Conservation (phyloP, 1,140 invertebrate genomes). For the Drosophila mojavensis region DNA sequence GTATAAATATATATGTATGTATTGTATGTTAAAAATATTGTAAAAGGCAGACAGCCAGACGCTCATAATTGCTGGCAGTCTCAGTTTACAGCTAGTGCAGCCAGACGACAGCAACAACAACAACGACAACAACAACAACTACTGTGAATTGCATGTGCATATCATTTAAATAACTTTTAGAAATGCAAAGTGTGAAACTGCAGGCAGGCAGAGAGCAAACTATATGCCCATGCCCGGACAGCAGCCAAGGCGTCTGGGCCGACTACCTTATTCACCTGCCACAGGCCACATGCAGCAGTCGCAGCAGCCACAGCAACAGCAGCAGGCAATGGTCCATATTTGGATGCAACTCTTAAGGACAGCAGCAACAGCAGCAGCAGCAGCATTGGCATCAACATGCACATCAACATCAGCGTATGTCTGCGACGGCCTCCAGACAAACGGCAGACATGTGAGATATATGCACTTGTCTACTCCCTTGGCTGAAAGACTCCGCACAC, state of each 20-base stretch:
- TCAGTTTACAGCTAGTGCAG: conserved; percentile 73
- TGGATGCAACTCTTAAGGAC: conserved; percentile 65
- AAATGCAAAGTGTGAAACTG: conserved; percentile 76
- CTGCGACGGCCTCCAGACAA: conserved; percentile 77
- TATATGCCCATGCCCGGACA: conserved; percentile 39
- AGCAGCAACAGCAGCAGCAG: conserved; percentile 40
- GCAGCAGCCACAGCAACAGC: background rate
- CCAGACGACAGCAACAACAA: conserved; percentile 50
- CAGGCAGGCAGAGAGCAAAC: conserved; percentile 35
- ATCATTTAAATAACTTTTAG: conserved; percentile 75
- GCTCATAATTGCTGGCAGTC: conserved; percentile 75
- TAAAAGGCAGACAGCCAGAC: conserved; percentile 67
- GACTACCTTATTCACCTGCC: conserved; percentile 60
- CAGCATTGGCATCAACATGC: conserved; percentile 49
- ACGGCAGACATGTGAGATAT: conserved; percentile 68
- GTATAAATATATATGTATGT: background rate
- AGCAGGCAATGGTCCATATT: conserved; percentile 69
- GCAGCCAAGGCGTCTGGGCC: conserved; percentile 47
- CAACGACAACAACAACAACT: conserved; percentile 9
- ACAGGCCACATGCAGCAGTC: conserved; percentile 13
- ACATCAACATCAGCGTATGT: conserved; percentile 46
- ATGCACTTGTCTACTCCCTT: conserved; percentile 70
- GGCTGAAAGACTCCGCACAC: conserved; percentile 27
- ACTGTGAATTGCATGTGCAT: conserved; percentile 65
- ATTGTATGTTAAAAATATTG: conserved; percentile 60